Conservation (phyloP, 92 coral and sea anemone genomes). For the Diadumene lineata region DNA sequence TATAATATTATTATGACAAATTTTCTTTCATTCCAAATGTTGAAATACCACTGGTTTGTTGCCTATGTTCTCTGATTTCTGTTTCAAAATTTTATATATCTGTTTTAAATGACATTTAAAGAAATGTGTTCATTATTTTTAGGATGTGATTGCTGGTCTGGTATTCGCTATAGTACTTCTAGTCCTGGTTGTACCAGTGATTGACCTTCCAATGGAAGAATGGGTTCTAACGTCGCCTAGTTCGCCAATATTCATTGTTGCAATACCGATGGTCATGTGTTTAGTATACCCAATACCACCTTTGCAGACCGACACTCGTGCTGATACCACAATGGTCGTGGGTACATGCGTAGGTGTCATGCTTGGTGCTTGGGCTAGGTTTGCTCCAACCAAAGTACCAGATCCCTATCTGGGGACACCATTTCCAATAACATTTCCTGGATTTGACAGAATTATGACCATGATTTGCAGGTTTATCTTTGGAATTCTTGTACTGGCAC, state of each 20-base stretch:
- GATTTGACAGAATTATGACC: conserved; percentile 48
- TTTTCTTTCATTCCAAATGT: too few relatives aligned
- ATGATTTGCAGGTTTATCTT: conserved; percentile 75
- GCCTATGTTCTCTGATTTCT: too few relatives aligned
- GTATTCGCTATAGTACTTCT: conserved; percentile 62
- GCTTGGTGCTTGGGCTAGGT: conserved; percentile 68
- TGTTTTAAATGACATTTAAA: background rate
- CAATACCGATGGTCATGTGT: conserved; percentile 72
- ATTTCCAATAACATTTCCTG: conserved; percentile 57
- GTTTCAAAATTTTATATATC: too few relatives aligned
- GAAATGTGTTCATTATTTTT: background rate
- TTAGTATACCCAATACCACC: conserved; percentile 89
- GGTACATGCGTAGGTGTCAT: conserved; percentile 77
- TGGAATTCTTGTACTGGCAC: conserved; percentile 71
- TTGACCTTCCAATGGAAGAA: conserved; percentile 60
- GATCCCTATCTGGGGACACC: conserved; percentile 76
- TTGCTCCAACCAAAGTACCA: conserved; percentile 58
- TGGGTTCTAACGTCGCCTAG: conserved; percentile 86
- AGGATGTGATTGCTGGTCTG: conserved; percentile 92
- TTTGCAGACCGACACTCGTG: conserved; percentile 67
- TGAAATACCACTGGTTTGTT: too few relatives aligned
- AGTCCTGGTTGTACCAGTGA: conserved; percentile 57
- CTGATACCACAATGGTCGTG: conserved; percentile 85
- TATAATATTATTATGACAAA: too few relatives aligned
- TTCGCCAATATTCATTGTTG: conserved; percentile 70